Percentiles rank a stretch among this genome's conserved stretches.
Evolutionary conservation across 2,113 vertebrate genomes (phyloP).

Genomic region (Drymodes brunneopygia): DNA sequence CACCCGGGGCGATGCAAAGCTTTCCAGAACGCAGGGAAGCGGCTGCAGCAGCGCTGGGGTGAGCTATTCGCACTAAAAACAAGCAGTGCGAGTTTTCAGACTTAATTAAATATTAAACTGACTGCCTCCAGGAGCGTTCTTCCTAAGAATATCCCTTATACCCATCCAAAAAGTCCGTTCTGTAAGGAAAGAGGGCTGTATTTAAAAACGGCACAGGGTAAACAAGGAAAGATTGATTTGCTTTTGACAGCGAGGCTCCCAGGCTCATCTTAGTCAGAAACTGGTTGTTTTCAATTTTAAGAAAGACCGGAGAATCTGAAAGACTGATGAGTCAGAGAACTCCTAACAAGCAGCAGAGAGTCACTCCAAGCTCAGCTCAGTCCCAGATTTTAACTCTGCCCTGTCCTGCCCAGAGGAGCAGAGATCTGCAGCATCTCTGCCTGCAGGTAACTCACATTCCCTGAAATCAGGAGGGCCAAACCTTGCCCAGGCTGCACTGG

Average conservation of each 20-base stretch:
- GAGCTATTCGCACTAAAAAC: fast-evolving
- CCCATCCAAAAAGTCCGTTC: background rate
- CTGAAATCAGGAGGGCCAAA: fast-evolving
- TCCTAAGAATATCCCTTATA: fast-evolving
- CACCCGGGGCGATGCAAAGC: fast-evolving
- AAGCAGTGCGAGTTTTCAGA: fast-evolving
- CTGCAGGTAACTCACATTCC: fast-evolving
- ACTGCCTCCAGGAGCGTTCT: background rate
- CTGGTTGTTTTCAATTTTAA: background rate
- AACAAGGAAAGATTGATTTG: background rate
- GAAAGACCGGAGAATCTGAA: background rate
- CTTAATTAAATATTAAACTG: too few species aligned
- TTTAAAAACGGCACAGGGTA: background rate
- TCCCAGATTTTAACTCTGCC: background rate
- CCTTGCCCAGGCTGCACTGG: background rate
- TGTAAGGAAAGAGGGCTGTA: fast-evolving
- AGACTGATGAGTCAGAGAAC: background rate
- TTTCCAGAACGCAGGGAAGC: fast-evolving
- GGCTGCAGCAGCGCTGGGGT: fast-evolving
- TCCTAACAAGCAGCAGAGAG: background rate
- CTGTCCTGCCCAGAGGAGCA: background rate
- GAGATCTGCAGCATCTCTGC: background rate
- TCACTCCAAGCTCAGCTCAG: background rate
- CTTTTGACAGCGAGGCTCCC: background rate
- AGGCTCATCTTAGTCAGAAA: background rate